phyloP scores from a whole-genome alignment of 2,888 invertebrate species.

The Ormyrus pomaceus region DNA sequence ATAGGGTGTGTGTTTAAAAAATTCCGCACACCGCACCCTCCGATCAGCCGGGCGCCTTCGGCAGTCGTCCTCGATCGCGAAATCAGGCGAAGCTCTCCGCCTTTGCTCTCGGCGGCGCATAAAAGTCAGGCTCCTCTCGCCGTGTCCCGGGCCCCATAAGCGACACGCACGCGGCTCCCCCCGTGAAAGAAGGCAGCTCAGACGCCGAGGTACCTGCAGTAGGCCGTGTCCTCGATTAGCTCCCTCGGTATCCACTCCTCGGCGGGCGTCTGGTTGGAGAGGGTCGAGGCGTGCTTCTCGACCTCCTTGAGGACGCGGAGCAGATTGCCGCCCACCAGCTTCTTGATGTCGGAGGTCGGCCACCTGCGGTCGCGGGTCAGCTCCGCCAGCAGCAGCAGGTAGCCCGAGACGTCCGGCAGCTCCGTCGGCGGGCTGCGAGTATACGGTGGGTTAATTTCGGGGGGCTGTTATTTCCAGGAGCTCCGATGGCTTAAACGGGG shows the following conservation, averaged over 20 bases:
- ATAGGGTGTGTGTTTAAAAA: no score
- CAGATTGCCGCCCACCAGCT: slow-evolving; percentile 79
- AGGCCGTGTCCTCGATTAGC: slow-evolving; percentile 77
- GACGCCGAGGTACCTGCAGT: slow-evolving; percentile 77
- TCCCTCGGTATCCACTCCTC: slow-evolving; percentile 79
- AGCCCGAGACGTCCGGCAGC: slow-evolving; percentile 78
- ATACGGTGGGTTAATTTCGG: no score
- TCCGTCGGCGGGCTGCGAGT: slow-evolving; percentile 76
- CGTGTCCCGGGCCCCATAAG: no score
- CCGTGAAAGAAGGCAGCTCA: slow-evolving; percentile 41
- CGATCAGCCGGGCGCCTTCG: no score
- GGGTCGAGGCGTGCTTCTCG: slow-evolving; percentile 70
- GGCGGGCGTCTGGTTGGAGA: slow-evolving; percentile 75
- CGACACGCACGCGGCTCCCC: no score
- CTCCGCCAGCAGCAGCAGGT: slow-evolving; percentile 80
- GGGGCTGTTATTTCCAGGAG: no score
- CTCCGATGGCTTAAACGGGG: no score
- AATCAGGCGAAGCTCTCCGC: no score
- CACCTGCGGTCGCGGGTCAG: slow-evolving; percentile 79
- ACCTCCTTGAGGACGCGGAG: slow-evolving; percentile 79
- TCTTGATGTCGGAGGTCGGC: slow-evolving; percentile 80
- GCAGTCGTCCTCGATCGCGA: no score
- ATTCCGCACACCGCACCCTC: no score
- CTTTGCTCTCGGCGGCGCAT: no score
- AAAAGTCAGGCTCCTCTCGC: no score